phyloP scores from a whole-genome alignment of 1,140 invertebrate genomes.

The Drosophila obscura region DNA sequence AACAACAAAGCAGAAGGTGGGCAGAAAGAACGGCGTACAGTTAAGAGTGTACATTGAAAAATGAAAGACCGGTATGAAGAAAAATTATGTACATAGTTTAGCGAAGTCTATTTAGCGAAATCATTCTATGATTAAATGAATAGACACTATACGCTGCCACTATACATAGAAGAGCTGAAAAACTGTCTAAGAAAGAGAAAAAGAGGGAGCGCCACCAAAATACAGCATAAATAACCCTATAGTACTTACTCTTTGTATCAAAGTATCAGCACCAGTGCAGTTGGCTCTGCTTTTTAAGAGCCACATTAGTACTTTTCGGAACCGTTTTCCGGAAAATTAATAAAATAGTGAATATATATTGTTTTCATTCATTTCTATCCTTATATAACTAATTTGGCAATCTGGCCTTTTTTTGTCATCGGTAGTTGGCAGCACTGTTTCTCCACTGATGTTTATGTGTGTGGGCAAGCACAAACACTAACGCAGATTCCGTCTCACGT shows the following conservation, averaged over 20 bases:
- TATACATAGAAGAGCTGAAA: slow-evolving; percentile 19
- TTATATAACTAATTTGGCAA: too few species aligned
- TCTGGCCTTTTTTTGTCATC: too few species aligned
- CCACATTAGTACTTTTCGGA: too few species aligned
- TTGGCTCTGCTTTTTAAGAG: too few species aligned
- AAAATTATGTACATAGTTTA: slow-evolving; percentile 24
- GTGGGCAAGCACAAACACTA: slow-evolving; percentile 10
- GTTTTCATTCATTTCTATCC: too few species aligned
- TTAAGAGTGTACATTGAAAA: slow-evolving; percentile 45
- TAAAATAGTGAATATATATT: too few species aligned
- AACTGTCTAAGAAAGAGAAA: slow-evolving; percentile 22
- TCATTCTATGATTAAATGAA: too few species aligned
- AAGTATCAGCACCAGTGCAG: too few species aligned
- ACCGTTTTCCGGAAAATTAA: too few species aligned
- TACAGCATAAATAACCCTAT: slow-evolving; percentile 2
- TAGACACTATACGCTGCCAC: too few species aligned
- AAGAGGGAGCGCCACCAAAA: slow-evolving; percentile 39
- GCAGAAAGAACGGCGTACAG: slow-evolving; percentile 11
- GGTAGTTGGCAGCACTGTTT: slow-evolving; percentile 2
- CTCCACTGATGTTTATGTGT: slow-evolving; percentile 20
- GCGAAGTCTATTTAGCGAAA: too few species aligned
- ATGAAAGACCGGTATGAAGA: slow-evolving; percentile 69
- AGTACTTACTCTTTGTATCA: too few species aligned
- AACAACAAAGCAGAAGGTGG: slow-evolving; percentile 58
- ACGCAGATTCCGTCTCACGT: slow-evolving; percentile 57